A percentile compares a stretch with the other conserved stretches of the same genome.
phyloP scores from a whole-genome alignment of 2,113 vertebrate species.

The Steatornis caripensis region DNA sequence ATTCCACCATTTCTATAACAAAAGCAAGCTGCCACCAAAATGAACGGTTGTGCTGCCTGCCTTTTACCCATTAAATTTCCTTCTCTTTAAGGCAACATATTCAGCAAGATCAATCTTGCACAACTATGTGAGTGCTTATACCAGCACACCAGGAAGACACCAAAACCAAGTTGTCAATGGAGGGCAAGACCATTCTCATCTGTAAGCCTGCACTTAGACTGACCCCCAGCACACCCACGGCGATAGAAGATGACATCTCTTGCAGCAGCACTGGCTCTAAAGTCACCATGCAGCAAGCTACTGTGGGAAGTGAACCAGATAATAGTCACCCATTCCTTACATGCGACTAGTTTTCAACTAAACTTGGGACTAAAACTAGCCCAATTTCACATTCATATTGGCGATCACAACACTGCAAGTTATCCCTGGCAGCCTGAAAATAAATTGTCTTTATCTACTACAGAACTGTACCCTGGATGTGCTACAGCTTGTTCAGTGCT shows the following conservation, averaged over 20 bases:
- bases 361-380: neutral
- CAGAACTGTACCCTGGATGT: neutral
- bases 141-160: neutral
- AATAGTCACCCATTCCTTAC: neutral
- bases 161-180: neutral
- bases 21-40: neutral
- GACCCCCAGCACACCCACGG: fast-evolving
- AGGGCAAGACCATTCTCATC: neutral
- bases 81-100: neutral
- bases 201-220: neutral
- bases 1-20: neutral
- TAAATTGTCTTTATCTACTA: neutral
- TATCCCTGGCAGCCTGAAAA: neutral
- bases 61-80: neutral
- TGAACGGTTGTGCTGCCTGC: neutral
- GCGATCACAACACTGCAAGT: neutral
- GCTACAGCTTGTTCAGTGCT: neutral
- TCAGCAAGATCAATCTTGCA: neutral
- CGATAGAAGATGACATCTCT: neutral
- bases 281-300: fast-evolving
- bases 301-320: neutral
- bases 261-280: neutral
- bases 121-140: neutral
- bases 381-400: fast-evolving
- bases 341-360: neutral